phyloP scores from a whole-genome alignment of 2,113 vertebrate genomes.

The Oophaga pumilio region DNA sequence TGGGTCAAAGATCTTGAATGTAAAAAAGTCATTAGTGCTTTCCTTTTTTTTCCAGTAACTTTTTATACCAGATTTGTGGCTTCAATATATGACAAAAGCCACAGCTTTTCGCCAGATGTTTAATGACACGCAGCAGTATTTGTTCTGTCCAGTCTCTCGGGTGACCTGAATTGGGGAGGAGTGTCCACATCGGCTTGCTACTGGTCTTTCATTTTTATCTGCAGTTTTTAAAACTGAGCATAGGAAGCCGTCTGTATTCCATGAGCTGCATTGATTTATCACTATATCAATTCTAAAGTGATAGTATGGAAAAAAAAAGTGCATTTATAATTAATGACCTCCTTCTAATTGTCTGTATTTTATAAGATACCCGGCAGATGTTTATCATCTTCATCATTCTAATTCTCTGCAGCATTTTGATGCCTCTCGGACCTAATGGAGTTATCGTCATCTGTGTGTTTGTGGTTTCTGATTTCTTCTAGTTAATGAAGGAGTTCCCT shows the following conservation, averaged over 20 bases:
- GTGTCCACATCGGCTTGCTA: background rate
- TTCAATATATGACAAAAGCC: too few species aligned
- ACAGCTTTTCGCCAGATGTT: too few species aligned
- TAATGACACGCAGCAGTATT: background rate
- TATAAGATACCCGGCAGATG: background rate
- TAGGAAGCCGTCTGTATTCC: background rate
- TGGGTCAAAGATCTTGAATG: background rate
- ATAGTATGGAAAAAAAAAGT: background rate
- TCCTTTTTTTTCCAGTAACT: too few species aligned
- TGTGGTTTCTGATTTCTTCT: constrained; percentile 61
- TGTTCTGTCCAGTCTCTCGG: background rate
- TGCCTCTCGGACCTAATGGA: background rate
- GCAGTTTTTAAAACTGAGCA: background rate
- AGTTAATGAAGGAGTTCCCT: constrained; percentile 99
- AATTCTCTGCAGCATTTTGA: background rate
- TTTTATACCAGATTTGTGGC: too few species aligned
- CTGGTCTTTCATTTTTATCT: background rate
- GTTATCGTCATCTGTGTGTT: background rate
- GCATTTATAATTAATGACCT: background rate
- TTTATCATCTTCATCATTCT: background rate
- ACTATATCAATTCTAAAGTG: background rate
- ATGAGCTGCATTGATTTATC: background rate
- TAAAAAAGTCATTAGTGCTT: background rate
- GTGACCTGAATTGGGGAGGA: background rate
- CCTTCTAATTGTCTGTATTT: background rate